Evolutionary conservation across 1,140 invertebrate species (phyloP).

Genomic region (Penaeus chinensis): DNA sequence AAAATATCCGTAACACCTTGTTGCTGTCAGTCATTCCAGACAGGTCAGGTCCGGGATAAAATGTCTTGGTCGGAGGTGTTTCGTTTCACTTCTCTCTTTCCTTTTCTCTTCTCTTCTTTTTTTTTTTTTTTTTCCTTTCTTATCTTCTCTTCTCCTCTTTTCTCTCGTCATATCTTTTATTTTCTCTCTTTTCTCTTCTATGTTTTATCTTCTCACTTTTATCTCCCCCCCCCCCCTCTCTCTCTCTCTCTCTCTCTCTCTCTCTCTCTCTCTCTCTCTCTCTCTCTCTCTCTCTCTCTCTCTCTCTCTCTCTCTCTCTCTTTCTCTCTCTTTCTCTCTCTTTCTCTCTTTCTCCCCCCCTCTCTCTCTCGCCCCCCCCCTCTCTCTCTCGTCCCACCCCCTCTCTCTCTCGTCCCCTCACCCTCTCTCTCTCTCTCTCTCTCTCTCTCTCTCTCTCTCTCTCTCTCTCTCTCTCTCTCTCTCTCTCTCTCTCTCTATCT

Average conservation of each 20-base stretch:
- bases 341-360: conserved; percentile 12
- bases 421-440: conserved; percentile 13
- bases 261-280: background rate
- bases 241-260: conserved; percentile 1
- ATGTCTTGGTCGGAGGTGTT: background rate
- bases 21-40: too few relatives aligned
- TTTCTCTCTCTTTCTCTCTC: background rate
- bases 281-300: background rate
- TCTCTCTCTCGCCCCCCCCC: conserved; percentile 17
- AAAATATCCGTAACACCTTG: too few relatives aligned
- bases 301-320: background rate
- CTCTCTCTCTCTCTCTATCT: background rate
- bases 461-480: background rate
- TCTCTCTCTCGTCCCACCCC: background rate
- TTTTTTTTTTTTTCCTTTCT: background rate
- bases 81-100: background rate
- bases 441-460: background rate
- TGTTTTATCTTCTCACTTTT: background rate
- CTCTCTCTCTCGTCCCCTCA: background rate
- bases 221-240: background rate
- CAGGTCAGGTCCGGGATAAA: too few relatives aligned
- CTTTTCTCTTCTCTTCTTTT: background rate
- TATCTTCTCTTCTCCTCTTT: background rate
- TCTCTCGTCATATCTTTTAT: background rate
- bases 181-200: background rate